Base-by-base conservation (phyloP, 2,888 invertebrate genomes). In the Eudemis profundana region DNA sequence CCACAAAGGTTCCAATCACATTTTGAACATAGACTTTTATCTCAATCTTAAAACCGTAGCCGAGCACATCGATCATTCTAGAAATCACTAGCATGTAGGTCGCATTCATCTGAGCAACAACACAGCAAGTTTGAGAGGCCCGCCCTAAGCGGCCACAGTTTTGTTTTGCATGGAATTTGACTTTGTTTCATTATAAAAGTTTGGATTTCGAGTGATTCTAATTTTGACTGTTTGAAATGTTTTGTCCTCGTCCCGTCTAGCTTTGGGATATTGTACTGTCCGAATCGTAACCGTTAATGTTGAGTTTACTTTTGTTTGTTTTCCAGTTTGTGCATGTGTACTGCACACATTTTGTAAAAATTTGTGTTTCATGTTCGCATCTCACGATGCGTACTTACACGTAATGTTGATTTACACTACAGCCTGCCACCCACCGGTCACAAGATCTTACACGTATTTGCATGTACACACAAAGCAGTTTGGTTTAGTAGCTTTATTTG, bases 81-180 rank as follows among this genome's bases (percentile, higher is more conserved):
- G 70, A 72, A 70, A 67, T 66, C 70, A 73, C 68, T 66, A 76
- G 82, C 82, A 82, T 82, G 82, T 81, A 81, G 79, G 77, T 70
- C 74, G 75, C 75, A 73, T 75, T 67, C 66, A 71, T 72, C 72
- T 63, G 62, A 67, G 46, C 65, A 53, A 51, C 59, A 53, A 51
- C 65, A 65, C 65, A 46, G 46, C 60, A 61, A 59, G 47, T 54
- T 50, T 50, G 46, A 40, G 57, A 17, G 54, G 29, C 56, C 38
- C 36, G 67, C 56, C 51, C n/a, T 54, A 60, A 60, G 59, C 61
- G 64, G 40, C 53, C 62, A 54, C 56, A 51, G 47, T 61, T 67
- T 69, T 62, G 56, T 61, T 53, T 80, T 85, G 86, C 86, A 87
- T 86, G 86, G 64, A 73, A 73, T 84, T 81, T 81, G 76, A 74